Evolutionary conservation across 2,797 vertebrate genomes (phyloP), one percentile per base, ranked within the genome.

Genomic region (Psittacula derbiana): DNA sequence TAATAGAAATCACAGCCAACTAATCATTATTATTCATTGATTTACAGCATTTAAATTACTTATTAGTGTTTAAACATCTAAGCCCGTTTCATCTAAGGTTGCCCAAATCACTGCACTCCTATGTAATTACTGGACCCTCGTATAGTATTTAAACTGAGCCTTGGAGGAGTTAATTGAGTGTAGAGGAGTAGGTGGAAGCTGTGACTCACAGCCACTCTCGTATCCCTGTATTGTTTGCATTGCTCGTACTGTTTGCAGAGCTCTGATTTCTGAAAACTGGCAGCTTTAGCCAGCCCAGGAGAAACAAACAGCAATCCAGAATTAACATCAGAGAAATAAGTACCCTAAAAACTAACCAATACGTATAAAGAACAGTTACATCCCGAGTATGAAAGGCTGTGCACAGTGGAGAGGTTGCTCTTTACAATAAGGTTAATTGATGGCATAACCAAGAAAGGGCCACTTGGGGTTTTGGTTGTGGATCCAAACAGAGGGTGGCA

Each of bases 141-240:
- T 15, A 60, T 30, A 43, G 7, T 10, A 18, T 53, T 80, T 88
- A 93, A 87, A 78, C 38, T 14, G 43, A 94, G 61, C 52, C 78
- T 53, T 30, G 4, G 69, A 69, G 69, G 93, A 94, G 74, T 95
- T 94, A 95, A 96, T 58, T 83, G 94, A 88, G 80, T 60, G 75
- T 66, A 50, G 64, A 31, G 52, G 52, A 71, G 65, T 78, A 62
- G 58, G 87, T 93, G 81, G 92, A 62, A 72, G 60, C 49, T 49
- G 40, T 73, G 86, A 84, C 65, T 93, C 75, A 92, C 55, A 52
- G 61, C 43, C 62, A 76, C 46, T 80, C 88, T 88, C 4, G 5
- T 49, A 74, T 87, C 65, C 74, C 69, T 49, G 28, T 57, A 92
- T 87, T 93, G 91, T 91, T 93, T 86, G n/a, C 71, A 19, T 58